phyloP scores from a whole-genome alignment of 2,113 vertebrate species.

The Epinephelus moara region DNA sequence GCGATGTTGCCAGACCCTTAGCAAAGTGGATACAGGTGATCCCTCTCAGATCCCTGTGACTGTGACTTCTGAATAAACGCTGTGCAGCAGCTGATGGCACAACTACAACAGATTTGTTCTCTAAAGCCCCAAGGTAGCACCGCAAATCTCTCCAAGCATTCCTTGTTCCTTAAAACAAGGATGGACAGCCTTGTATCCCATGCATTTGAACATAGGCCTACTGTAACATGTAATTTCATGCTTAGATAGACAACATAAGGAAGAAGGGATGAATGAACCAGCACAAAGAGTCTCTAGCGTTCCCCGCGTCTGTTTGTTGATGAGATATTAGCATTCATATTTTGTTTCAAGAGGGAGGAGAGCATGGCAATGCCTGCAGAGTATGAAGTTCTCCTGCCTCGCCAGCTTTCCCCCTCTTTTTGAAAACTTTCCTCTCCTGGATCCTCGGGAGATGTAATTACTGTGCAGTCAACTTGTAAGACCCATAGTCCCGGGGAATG shows the following conservation, averaged over 20 bases:
- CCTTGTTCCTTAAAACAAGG: background rate
- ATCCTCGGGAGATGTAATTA: slow-evolving; percentile 85
- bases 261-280: slow-evolving; percentile 48
- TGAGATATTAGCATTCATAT: slow-evolving; percentile 73
- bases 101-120: background rate
- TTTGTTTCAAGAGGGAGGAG: slow-evolving; percentile 68
- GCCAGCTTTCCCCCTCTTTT: slow-evolving; percentile 59
- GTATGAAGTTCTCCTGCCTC: slow-evolving; percentile 64
- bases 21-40: slow-evolving; percentile 6
- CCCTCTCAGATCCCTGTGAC: background rate
- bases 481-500: slow-evolving; percentile 71
- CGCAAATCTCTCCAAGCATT: background rate
- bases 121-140: background rate
- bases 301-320: slow-evolving; percentile 67
- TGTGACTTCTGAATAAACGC: slow-evolving; percentile 1
- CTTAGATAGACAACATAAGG: slow-evolving; percentile 15
- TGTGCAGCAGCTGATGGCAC: background rate
- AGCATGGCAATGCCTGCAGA: slow-evolving; percentile 63
- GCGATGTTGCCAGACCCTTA: background rate
- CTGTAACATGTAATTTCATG: slow-evolving; percentile 25
- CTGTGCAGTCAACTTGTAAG: slow-evolving; percentile 81
- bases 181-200: background rate
- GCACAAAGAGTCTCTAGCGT: slow-evolving; percentile 52
- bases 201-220: background rate
- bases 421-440: slow-evolving; percentile 72